Base-by-base conservation (phyloP, 92 coral and sea anemone genomes). In the Porites lobata region DNA sequence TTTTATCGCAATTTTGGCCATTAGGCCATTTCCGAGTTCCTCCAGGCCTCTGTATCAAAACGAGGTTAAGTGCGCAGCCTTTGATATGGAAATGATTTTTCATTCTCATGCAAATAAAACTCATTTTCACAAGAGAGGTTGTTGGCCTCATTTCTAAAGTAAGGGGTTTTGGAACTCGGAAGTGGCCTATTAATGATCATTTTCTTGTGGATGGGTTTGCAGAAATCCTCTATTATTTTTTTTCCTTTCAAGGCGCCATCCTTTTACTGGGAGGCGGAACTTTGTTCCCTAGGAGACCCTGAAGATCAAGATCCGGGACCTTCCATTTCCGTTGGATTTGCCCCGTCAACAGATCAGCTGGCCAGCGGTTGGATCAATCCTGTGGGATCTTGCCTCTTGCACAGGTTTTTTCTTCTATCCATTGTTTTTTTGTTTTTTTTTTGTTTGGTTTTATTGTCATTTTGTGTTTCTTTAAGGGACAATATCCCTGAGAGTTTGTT, bases 231-330 rank as follows among this genome's bases (percentile, higher is more conserved):
- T 17, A 14, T 15, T 69, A 54, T 52, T 8, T 43, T 29, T 65
- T 10, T 5, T 32, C 6, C 69, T 69, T 66, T 59, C 10, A 18
- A 97, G 99, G 95, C 95, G 9, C 96, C 97, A 9, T 97, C 99
- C 7, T 97, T 89, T 85, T 97, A 97, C 89, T 97, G 99, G 99
- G 99, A 97, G 78, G 93, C 88, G 62, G 99, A 97, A 89, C 82
- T 97, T 50, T 77, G 92, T 29, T 95, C 98, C 20, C 87, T 94
- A 68, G 98, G 96, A 17, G 89, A 85, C 22, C 63, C 87, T 12
- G 96, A 70, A 24, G 87, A 83, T 56, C 90, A 81, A 22, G 94
- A 86, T 6, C 85, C 93, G 50, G 94, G 94, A 1, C 96, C 96
- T 65, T 88, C 91, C 73, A 85, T 97, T 43, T 97, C 99, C 43